Conservation (phyloP, 37 sponge, comb jelly and placozoan genomes). For the Spongilla lacustris region DNA sequence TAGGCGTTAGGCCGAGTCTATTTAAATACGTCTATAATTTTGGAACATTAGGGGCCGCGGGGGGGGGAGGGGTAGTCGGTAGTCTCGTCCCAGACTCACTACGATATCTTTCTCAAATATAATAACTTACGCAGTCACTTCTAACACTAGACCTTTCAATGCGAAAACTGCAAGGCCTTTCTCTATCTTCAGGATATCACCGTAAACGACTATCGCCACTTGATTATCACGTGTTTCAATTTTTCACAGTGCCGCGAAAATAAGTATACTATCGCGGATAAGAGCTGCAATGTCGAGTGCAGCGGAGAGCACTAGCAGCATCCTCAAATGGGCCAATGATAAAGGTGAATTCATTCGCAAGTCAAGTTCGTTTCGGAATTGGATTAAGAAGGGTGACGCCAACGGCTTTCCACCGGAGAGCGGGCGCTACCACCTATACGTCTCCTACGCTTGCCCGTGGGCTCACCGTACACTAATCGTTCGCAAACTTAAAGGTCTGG, state of each 20-base stretch:
- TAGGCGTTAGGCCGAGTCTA: too few species aligned
- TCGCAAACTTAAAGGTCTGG: conserved; percentile 84
- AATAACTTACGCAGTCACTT: too few species aligned
- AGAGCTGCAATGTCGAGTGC: neutral
- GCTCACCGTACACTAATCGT: conserved; percentile 84
- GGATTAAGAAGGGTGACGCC: conserved; percentile 56
- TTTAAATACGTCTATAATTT: too few species aligned
- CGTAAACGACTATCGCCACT: too few species aligned
- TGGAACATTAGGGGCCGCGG: too few species aligned
- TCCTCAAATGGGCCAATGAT: conserved; percentile 12
- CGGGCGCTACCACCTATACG: conserved; percentile 90
- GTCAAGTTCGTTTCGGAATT: conserved; percentile 64
- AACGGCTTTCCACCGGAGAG: conserved; percentile 72
- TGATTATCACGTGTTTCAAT: neutral
- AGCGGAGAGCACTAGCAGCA: neutral
- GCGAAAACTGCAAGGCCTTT: too few species aligned
- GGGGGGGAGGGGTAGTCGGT: too few species aligned
- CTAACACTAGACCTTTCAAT: too few species aligned
- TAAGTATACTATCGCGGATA: neutral
- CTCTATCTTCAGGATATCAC: too few species aligned
- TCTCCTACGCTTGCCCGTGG: conserved; percentile 92
- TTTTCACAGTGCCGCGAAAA: neutral
- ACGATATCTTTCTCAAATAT: too few species aligned
- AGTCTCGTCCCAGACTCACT: too few species aligned
- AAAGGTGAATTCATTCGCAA: conserved; percentile 80